Evolutionary conservation across 2,113 vertebrate genomes (phyloP).

Genomic region (Actinemys pallida): DNA sequence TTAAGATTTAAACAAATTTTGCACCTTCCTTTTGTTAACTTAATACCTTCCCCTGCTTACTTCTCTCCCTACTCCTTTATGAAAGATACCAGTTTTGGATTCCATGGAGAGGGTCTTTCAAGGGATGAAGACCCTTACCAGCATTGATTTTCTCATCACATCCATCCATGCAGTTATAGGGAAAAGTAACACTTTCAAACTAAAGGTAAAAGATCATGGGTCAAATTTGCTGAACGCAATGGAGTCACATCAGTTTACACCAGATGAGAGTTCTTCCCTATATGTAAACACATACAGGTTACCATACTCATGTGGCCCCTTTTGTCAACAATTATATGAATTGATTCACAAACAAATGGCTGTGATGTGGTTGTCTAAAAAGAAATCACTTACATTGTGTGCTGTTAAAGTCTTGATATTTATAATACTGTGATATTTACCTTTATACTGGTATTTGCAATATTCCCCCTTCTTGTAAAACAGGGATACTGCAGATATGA

Average conservation of each 20-base stretch:
- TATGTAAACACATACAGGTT: neutral
- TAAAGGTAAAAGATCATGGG: neutral
- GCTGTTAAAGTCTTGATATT: neutral
- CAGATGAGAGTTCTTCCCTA: neutral
- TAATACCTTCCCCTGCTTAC: neutral
- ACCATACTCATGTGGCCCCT: neutral
- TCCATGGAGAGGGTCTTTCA: neutral
- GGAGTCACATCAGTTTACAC: neutral
- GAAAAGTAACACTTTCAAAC: neutral
- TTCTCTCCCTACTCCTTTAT: neutral
- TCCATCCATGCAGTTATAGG: neutral
- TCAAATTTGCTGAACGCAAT: neutral
- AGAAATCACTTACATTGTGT: neutral
- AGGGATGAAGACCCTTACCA: neutral
- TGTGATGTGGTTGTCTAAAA: neutral
- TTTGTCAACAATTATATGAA: neutral
- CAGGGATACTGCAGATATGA: neutral
- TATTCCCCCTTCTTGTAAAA: neutral
- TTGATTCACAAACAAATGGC: neutral
- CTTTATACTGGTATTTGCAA: neutral
- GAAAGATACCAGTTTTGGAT: neutral
- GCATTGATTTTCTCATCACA: neutral
- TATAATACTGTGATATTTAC: neutral
- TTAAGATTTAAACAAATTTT: neutral
- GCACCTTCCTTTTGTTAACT: accelerated